phyloP scores from a whole-genome alignment of 2,797 vertebrate genomes.

The Vultur gryphus region DNA sequence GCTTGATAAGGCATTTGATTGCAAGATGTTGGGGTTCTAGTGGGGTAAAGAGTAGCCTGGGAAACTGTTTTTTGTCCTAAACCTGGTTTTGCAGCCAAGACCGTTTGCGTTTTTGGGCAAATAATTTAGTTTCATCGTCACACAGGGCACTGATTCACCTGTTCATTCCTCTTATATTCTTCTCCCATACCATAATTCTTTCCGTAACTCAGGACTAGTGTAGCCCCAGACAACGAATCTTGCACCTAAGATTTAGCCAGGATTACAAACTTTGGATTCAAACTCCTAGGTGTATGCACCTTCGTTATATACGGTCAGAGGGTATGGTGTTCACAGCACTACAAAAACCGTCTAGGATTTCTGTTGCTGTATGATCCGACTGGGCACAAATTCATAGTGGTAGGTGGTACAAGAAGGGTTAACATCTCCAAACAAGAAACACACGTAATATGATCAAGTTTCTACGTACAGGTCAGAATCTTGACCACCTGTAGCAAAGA shows the following conservation, averaged over 20 bases:
- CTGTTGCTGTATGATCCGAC: background rate
- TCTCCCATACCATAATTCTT: background rate
- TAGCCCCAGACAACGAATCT: background rate
- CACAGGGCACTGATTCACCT: background rate
- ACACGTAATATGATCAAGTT: background rate
- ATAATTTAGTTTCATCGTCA: background rate
- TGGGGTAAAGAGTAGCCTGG: background rate
- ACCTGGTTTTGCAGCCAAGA: background rate
- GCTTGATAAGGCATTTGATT: background rate
- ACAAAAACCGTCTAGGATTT: background rate
- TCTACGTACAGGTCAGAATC: background rate
- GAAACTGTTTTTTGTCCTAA: background rate
- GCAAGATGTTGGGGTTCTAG: background rate
- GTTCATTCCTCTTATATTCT: background rate
- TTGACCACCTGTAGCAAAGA: background rate
- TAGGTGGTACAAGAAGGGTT: background rate
- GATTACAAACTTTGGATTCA: background rate
- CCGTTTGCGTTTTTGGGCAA: fast-evolving
- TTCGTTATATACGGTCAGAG: background rate
- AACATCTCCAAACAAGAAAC: background rate
- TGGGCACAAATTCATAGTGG: background rate
- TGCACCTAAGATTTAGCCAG: background rate
- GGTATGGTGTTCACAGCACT: background rate
- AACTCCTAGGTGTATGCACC: background rate
- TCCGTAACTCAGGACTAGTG: background rate